Evolutionary conservation across 2,113 vertebrate species (phyloP), one percentile per base, ranked within the genome.

Genomic region (Anseranas semipalmata): DNA sequence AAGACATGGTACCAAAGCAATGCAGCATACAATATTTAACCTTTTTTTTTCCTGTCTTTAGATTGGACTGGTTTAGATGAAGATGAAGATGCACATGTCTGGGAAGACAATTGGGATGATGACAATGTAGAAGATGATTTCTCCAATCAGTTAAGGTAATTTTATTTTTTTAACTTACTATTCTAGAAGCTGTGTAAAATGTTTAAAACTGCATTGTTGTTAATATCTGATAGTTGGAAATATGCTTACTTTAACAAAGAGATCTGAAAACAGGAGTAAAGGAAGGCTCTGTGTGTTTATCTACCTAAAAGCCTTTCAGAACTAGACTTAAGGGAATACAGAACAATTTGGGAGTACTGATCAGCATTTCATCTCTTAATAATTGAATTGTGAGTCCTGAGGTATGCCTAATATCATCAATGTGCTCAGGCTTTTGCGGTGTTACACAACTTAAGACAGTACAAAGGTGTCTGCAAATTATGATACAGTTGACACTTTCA

Each of bases 91-190:
- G 99, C 99, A 13, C 99, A 99, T 48, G 99, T 99, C 62, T 99
- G 99, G 99, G 99, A 99, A 87, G 99, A 99, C 97, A 99, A 99
- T 88, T 99, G 99, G 99, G 99, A 99, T 87, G 99, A 99, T 94
- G 99, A 99, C 97, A 99, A 99, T 10, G 99, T 99, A 41, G 99
- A 99, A 85, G 99, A 99, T 90, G 99, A 99, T 96, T 99, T 99
- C 96, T 99, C 99, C 73, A 99, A 99, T 97, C 99, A 99, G 89
- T 96, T 99, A 96, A 98, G 99, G 99, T 99, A 96, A 97, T 32
- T 78, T 89, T 80, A 35, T 66, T 90, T 70, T 43, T 79, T 75
- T 73, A 87, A 79, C 24, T 62, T 81, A 1, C 20, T 53, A 9
- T 77, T 95, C 41, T 41, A 75, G n/a, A 83, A 83, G 33, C 10